Conservation (phyloP, 2,113 vertebrate genomes). For the Nothoprocta pentlandii region DNA sequence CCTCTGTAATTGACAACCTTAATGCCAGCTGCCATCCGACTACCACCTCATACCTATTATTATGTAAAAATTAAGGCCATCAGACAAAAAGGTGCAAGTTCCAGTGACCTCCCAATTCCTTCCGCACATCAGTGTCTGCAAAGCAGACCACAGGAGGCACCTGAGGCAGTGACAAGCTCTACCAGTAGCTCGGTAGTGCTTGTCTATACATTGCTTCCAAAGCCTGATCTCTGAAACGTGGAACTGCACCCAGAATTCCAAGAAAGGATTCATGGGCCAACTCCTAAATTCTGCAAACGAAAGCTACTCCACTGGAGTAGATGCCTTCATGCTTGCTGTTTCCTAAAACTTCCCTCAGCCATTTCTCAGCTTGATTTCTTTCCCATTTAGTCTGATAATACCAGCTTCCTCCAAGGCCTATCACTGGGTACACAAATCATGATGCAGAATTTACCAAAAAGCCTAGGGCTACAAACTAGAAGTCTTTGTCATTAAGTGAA, state of each 20-base stretch:
- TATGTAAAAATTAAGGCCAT: background rate
- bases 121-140: background rate
- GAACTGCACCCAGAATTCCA: slow-evolving; percentile 24
- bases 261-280: background rate
- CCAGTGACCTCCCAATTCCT: background rate
- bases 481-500: background rate
- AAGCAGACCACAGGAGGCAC: background rate
- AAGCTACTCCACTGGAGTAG: background rate
- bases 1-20: background rate
- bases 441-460: background rate
- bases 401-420: background rate
- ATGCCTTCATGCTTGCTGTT: background rate
- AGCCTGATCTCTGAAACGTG: slow-evolving; percentile 10
- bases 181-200: background rate
- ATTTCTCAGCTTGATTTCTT: background rate
- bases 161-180: background rate
- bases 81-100: background rate
- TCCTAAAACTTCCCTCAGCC: background rate
- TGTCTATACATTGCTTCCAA: background rate
- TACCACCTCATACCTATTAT: background rate
- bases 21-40: background rate
- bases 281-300: background rate
- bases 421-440: background rate
- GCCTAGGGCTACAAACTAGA: background rate
- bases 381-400: slow-evolving; percentile 6